Evolutionary conservation across 1,140 invertebrate species (phyloP).

Genomic region (Cotesia glomerata): DNA sequence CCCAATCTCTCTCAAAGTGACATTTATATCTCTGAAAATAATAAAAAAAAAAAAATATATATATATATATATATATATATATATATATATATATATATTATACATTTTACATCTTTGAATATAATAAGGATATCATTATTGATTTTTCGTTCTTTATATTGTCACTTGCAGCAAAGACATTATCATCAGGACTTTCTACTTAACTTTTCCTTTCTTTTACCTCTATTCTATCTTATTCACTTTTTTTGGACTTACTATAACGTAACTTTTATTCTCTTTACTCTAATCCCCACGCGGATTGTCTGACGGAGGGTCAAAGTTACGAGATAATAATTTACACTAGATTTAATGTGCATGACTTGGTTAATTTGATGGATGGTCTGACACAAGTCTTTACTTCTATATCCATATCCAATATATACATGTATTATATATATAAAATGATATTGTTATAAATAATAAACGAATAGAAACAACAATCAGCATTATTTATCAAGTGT

Average conservation of each 20-base stretch:
- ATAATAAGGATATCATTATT: conserved; percentile 12
- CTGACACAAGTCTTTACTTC: background rate
- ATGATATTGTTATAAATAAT: too few species aligned
- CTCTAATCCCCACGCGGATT: too few species aligned
- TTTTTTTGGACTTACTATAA: background rate
- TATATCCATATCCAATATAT: background rate
- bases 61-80: too few species aligned
- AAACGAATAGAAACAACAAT: too few species aligned
- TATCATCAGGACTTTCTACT: conserved; percentile 10
- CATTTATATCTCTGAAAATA: conserved; percentile 44
- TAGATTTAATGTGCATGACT: conserved; percentile 32
- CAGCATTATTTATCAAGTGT: too few species aligned
- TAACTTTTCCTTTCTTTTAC: background rate
- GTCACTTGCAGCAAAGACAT: conserved; percentile 22
- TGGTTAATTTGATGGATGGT: conserved; percentile 37
- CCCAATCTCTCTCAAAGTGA: conserved; percentile 57
- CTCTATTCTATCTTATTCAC: background rate
- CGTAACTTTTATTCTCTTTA: background rate
- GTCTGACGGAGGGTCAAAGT: background rate
- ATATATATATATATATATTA: too few species aligned
- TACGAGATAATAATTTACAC: conserved; percentile 36
- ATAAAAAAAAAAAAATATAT: too few species aligned
- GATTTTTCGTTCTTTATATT: conserved; percentile 1
- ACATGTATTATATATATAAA: too few species aligned
- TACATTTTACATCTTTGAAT: too few species aligned